Evolutionary conservation across 2,888 invertebrate genomes (phyloP).

Genomic region (Orchesella flavescens): DNA sequence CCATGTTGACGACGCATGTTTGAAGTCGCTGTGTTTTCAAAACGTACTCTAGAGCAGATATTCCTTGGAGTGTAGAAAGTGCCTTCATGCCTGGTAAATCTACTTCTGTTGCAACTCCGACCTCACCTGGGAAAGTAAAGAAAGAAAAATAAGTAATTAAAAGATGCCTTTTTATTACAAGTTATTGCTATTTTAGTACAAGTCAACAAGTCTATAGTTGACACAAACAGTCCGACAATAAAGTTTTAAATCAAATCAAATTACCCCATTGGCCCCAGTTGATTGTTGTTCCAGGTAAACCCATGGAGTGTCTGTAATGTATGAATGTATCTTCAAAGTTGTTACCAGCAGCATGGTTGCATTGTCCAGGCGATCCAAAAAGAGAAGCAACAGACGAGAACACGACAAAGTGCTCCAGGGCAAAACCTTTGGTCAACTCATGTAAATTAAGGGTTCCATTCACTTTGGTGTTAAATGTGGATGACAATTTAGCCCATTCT

Average conservation of each 20-base stretch:
- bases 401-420: conserved; percentile 52
- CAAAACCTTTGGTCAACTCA: background rate
- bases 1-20: conserved; percentile 34
- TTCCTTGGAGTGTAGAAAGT: conserved; percentile 54
- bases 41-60: conserved; percentile 38
- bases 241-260: conserved; percentile 3
- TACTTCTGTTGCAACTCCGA: conserved; percentile 45
- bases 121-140: conserved; percentile 41
- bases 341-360: conserved; percentile 55
- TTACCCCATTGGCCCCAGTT: conserved; percentile 60
- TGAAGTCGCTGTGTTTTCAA: conserved; percentile 31
- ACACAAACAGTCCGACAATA: too few relatives aligned
- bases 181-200: too few relatives aligned
- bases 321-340: conserved; percentile 57
- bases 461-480: conserved; percentile 46
- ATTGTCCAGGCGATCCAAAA: conserved; percentile 42
- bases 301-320: conserved; percentile 48
- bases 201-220: too few relatives aligned
- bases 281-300: conserved; percentile 35
- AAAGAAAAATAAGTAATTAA: background rate
- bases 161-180: too few relatives aligned
- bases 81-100: conserved; percentile 55
- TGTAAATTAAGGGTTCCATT: conserved; percentile 47
- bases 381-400: conserved; percentile 37
- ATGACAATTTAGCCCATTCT: conserved; percentile 46